Base-by-base conservation (phyloP, 2,888 invertebrate species). In the Plemyria rubiginata region DNA sequence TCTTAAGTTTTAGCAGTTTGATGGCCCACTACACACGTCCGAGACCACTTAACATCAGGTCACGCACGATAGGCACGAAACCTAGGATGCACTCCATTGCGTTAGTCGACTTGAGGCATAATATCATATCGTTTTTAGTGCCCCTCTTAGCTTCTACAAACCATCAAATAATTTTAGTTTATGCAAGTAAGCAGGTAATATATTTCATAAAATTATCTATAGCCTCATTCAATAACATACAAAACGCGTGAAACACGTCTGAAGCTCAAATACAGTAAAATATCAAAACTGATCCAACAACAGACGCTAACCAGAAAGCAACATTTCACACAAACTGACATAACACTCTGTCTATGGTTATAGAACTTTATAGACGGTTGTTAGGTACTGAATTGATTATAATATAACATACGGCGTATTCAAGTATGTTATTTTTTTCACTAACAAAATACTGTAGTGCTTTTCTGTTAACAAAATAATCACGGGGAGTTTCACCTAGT, bases 221-320 rank as follows among this genome's bases (percentile, higher is more conserved):
- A 28, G 11, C 36, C 28, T 38, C 38, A 51, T 51, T 51, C 38
- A 51, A 51, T 15, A 51, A 16, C 51, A 32, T 32, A 15, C 5
- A 50, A 12, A 13, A 16, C 13, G 36, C 38, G 38, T 51, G 16
- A 51, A 51, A 38, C 38, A 16, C 16, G 51, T 40, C 51, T 12
- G 36, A 22, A 12, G 51, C 13, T 51, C 51, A 38, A 51, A 55
- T 36, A 46, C 54, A 55, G 46, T 55, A 55, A 55, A 70, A 70
- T 71, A 55, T 36, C 38, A 22, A 9, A 54, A 45, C 22, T 48
- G 48, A 54, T 54, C 46, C 46, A 32, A 6, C 36, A 5, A 15
- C 15, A 55, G 54, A 55, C n/a, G 38, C 22, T 48, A 38, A 46
- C 22, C 54, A 55, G 54, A 55, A 48, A 22, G 22, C 32, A 55